phyloP scores from a whole-genome alignment of 2,888 invertebrate genomes.

The Julus scanicus region DNA sequence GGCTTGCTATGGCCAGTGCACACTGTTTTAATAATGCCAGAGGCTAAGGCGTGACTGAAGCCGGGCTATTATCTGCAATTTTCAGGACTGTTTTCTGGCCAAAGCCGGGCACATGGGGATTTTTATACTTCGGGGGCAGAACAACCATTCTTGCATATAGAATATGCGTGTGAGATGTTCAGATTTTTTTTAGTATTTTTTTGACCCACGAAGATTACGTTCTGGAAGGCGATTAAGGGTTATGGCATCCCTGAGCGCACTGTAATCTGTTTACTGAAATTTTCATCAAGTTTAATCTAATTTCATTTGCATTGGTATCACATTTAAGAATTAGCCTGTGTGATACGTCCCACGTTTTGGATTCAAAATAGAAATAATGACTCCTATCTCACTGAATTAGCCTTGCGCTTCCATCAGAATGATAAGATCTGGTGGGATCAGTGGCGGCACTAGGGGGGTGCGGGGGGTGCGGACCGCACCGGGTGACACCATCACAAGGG shows the following conservation, averaged over 20 bases:
- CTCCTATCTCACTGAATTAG: neutral
- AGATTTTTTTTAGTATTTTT: slow-evolving; percentile 30
- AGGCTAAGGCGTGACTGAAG: slow-evolving; percentile 53
- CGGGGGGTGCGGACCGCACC: too few relatives aligned
- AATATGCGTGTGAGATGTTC: slow-evolving; percentile 20
- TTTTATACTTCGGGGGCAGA: slow-evolving; percentile 1
- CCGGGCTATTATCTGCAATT: slow-evolving; percentile 52
- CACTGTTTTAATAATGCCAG: slow-evolving; percentile 52
- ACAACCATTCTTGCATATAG: neutral
- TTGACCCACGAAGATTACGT: neutral
- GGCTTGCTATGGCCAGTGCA: slow-evolving; percentile 38
- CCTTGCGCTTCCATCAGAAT: neutral
- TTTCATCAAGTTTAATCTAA: slow-evolving; percentile 38
- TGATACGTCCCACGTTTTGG: slow-evolving; percentile 11
- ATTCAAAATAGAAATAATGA: slow-evolving; percentile 40
- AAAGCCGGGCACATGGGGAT: neutral
- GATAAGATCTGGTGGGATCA: slow-evolving; percentile 17
- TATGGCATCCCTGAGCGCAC: neutral
- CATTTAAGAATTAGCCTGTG: slow-evolving; percentile 21
- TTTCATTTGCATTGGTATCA: slow-evolving; percentile 25
- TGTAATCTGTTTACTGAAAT: slow-evolving; percentile 45
- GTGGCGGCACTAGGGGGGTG: too few relatives aligned
- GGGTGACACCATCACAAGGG: too few relatives aligned
- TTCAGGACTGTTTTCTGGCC: slow-evolving; percentile 43
- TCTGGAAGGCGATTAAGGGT: neutral